phyloP scores from a whole-genome alignment of 2,888 invertebrate species.

The Chrysolina haemoptera region DNA sequence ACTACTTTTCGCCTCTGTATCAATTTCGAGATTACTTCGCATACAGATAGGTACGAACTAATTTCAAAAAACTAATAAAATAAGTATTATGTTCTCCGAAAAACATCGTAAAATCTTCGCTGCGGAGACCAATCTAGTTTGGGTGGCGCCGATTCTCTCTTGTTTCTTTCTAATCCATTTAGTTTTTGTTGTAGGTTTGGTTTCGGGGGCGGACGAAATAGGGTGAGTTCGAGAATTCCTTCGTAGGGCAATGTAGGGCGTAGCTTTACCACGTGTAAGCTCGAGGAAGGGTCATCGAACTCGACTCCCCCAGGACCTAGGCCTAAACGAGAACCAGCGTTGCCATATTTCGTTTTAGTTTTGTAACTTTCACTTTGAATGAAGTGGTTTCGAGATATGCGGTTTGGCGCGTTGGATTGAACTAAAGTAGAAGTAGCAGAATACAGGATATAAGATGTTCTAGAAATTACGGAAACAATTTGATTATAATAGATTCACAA shows the following conservation, averaged over 20 bases:
- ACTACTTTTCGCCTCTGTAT: too few relatives aligned
- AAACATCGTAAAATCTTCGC: not conserved
- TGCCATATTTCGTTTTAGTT: constrained; percentile 22
- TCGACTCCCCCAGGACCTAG: constrained; percentile 39
- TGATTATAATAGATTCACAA: too few relatives aligned
- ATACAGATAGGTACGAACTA: too few relatives aligned
- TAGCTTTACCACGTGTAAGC: constrained; percentile 45
- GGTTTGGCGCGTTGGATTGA: too few relatives aligned
- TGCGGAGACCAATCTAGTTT: not conserved
- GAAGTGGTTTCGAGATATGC: too few relatives aligned
- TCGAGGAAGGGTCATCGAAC: constrained; percentile 43
- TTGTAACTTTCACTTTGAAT: not conserved
- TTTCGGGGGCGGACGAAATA: constrained; percentile 43
- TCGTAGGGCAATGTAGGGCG: constrained; percentile 56
- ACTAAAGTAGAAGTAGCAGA: too few relatives aligned
- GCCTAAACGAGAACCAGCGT: constrained; percentile 34
- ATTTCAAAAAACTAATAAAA: too few relatives aligned
- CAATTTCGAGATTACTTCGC: too few relatives aligned
- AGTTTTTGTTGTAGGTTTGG: constrained; percentile 46
- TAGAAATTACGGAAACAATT: too few relatives aligned
- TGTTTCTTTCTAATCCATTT: constrained; percentile 43
- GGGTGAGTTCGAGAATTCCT: constrained; percentile 49
- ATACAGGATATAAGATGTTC: too few relatives aligned
- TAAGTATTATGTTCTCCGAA: not conserved
- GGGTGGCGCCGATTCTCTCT: constrained; percentile 7